Base-by-base conservation (phyloP, 2,113 vertebrate genomes). In the Corythaeola cristata region DNA sequence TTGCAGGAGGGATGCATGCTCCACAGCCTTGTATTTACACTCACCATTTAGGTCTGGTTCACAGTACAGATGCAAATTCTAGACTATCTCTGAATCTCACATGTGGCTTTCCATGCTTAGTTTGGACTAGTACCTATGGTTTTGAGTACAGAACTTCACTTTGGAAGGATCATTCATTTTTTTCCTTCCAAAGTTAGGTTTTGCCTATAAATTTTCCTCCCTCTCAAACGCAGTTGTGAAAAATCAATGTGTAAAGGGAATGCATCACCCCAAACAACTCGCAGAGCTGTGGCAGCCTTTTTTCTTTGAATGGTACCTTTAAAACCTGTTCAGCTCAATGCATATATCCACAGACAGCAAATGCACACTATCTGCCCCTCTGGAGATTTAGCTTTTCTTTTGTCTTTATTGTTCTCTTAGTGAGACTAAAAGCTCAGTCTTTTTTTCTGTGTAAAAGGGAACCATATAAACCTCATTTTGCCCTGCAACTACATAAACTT, bases 1-100 rank as follows among this genome's bases (percentile, higher is more conserved):
- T 17, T 32, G 58, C 49, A 19, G 11, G 32, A 44, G 23, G 55
- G 16, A 5, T 6, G 17, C 14, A 21, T 1, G 39, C 41, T 56
- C 59, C 32, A 10, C 23, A 21, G 2, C 0, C 0, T 5, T 8
- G 9, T 6, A 55, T 49, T 59, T 12, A 37, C 41, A 37, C 47
- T 33, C 33, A 26, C 6, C 8, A 2, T 28, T 41, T 8, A 32
- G 16, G 11, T 9, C 49, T n/a, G 23, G 3, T 15, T 47, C 27
- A 71, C 28, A 30, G 66, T 2, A 58, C 1, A 53, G 24, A 14
- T 17, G 32, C 4, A n/a, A 39, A 28, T 26, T 50, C 20, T 53
- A 47, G n/a, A 39, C 47, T 53, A 0, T 9, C 24, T 50, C 53
- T 45, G 17, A 35, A 41, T 28, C 52, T 59, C 26, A 16, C 12